These are phyloP conservation scores for Ornithorhynchus anatinus DNA, from an alignment of 2,113 vertebrate species.

Conservation along the genomic window DNA sequence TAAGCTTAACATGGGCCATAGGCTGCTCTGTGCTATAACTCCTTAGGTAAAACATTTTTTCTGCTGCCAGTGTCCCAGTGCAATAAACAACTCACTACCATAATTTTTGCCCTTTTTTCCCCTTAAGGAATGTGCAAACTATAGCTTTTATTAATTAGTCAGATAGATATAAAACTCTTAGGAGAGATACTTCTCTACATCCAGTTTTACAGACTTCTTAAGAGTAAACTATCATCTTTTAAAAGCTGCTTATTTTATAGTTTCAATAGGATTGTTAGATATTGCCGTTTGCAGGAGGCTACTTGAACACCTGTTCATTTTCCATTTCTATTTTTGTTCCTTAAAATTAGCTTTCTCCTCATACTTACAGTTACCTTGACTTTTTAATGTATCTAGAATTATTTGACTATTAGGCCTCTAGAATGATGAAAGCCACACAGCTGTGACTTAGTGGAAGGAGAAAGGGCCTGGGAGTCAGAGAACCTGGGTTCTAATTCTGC, in stretches of 20 bases:
- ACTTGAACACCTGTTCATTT: slow-evolving; percentile 51
- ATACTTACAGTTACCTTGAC: slow-evolving; percentile 15
- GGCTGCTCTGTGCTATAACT: slow-evolving; percentile 62
- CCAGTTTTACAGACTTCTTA: slow-evolving; percentile 52
- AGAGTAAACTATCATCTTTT: slow-evolving; percentile 43
- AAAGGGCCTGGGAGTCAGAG: too few relatives aligned
- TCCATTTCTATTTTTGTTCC: slow-evolving; percentile 38
- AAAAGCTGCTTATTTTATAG: slow-evolving; percentile 38
- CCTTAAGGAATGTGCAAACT: slow-evolving; percentile 53
- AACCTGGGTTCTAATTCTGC: too few relatives aligned
- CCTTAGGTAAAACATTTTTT: slow-evolving; percentile 53
- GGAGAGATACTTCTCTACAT: slow-evolving; percentile 44
- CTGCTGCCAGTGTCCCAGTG: slow-evolving; percentile 67
- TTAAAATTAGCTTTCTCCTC: slow-evolving; percentile 44
- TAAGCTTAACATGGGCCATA: slow-evolving; percentile 59
- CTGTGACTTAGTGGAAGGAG: too few relatives aligned
- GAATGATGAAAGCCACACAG: too few relatives aligned
- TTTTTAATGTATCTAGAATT: slow-evolving; percentile 37
- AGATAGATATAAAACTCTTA: slow-evolving; percentile 44
- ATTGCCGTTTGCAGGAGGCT: slow-evolving; percentile 19
- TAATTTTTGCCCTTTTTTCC: slow-evolving; percentile 51
- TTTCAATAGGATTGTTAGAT: slow-evolving; percentile 35
- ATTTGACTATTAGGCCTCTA: too few relatives aligned
- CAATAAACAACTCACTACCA: slow-evolving; percentile 67
- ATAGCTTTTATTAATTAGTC: slow-evolving; percentile 73